These are phyloP conservation scores for Leptinotarsa lineolata DNA, from an alignment of 1,140 invertebrate species.

Conservation along the genomic window DNA sequence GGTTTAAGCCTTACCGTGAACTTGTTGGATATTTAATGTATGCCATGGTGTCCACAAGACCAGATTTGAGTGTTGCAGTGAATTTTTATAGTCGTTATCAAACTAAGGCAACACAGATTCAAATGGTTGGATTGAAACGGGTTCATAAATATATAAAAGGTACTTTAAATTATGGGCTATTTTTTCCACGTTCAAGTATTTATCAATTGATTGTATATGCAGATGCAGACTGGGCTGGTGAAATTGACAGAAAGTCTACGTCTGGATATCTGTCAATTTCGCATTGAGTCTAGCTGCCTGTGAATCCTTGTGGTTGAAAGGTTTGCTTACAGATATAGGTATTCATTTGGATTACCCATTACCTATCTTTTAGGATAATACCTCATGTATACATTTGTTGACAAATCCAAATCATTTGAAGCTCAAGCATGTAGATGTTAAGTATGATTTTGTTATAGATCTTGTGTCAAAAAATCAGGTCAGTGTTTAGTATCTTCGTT, in stretches of 20 bases:
- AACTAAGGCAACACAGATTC: slow-evolving; percentile 26
- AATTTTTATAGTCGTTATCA: slow-evolving; percentile 44
- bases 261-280: slow-evolving; percentile 49
- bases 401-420: slow-evolving; percentile 45
- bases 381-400: slow-evolving; percentile 45
- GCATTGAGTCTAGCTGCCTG: slow-evolving; percentile 30
- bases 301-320: slow-evolving; percentile 15
- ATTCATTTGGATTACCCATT: not conserved
- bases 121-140: not conserved
- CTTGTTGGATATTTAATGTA: slow-evolving; percentile 50
- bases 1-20: slow-evolving; percentile 23
- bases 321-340: slow-evolving; percentile 16
- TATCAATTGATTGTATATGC: slow-evolving; percentile 27
- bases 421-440: slow-evolving; percentile 52
- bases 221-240: slow-evolving; percentile 56
- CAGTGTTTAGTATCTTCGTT: not conserved
- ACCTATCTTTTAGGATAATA: slow-evolving; percentile 34
- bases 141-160: no score
- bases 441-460: slow-evolving; percentile 48
- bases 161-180: no score
- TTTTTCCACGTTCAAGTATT: no score
- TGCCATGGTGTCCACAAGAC: slow-evolving; percentile 41
- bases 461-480: not conserved
- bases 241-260: slow-evolving; percentile 53
- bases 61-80: slow-evolving; percentile 44